A percentile compares a stretch with the other conserved stretches of the same genome.
These are phyloP conservation scores for Eristalis pertinax DNA, from an alignment of 2,888 invertebrate genomes.

Conservation along the genomic window DNA sequence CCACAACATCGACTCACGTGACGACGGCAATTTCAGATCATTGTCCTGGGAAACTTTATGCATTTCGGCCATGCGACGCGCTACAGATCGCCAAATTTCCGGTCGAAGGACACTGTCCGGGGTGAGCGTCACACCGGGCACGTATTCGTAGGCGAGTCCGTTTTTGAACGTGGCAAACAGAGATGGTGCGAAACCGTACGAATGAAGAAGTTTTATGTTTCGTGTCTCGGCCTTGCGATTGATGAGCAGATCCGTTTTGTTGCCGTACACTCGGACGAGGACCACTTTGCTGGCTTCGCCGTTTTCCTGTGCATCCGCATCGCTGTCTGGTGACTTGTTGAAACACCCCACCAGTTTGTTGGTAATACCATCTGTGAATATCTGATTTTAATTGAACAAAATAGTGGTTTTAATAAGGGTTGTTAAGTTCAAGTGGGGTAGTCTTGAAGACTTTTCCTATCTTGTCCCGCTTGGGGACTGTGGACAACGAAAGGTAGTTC, in stretches of 20 bases:
- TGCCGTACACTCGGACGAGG: constrained; percentile 94
- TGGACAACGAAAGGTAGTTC: not conserved
- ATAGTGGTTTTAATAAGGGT: constrained; percentile 55
- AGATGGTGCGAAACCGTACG: constrained; percentile 90
- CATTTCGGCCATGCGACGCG: constrained; percentile 91
- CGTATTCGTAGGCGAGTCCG: constrained; percentile 94
- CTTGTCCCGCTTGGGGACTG: not conserved
- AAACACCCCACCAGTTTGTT: constrained; percentile 94
- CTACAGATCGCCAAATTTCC: constrained; percentile 88
- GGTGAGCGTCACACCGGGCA: constrained; percentile 90
- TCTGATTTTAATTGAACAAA: constrained; percentile 82
- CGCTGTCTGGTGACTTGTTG: constrained; percentile 76
- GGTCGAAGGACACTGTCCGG: constrained; percentile 85
- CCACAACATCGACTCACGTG: constrained; percentile 87
- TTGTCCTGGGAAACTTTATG: constrained; percentile 84
- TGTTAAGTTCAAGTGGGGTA: not conserved
- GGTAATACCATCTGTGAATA: constrained; percentile 96
- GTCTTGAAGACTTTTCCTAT: not conserved
- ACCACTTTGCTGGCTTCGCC: constrained; percentile 84
- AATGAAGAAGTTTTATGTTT: constrained; percentile 85
- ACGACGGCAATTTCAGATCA: constrained; percentile 73
- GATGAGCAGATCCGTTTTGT: constrained; percentile 95
- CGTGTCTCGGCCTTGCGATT: constrained; percentile 92
- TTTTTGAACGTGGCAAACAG: constrained; percentile 96
- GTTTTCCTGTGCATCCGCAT: constrained; percentile 62